Evolutionary conservation across 2,113 vertebrate genomes (phyloP).

Genomic region (Limanda limanda): DNA sequence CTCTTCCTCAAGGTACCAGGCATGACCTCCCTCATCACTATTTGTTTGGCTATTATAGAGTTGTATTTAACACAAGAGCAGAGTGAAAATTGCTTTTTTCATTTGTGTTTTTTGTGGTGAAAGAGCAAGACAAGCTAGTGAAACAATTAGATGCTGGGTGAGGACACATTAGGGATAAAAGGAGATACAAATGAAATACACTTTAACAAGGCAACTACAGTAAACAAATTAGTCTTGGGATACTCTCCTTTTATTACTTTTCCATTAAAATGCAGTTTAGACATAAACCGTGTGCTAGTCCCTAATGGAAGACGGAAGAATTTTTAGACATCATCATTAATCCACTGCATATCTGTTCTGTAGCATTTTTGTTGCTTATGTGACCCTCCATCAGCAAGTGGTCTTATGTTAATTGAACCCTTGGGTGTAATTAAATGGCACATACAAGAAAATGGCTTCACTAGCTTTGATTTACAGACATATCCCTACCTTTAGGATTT

Average conservation of each 20-base stretch:
- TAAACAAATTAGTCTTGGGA: neutral
- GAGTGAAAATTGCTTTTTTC: neutral
- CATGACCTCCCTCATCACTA: neutral
- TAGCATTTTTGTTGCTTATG: neutral
- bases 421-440: slow-evolving; percentile 7
- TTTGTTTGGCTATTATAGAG: neutral
- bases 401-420: neutral
- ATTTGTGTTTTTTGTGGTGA: neutral
- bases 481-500: neutral
- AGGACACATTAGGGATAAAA: neutral
- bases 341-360: slow-evolving; percentile 10
- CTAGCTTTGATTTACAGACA: neutral
- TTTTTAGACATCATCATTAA: neutral
- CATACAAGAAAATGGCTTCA: neutral
- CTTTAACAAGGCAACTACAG: neutral
- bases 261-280: neutral
- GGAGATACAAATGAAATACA: neutral
- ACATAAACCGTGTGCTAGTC: neutral
- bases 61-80: neutral
- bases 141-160: neutral
- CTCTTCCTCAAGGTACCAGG: slow-evolving; percentile 85
- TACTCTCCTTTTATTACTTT: neutral
- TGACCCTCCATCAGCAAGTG: neutral
- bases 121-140: neutral
- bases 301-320: neutral